A percentile compares a stretch with the other conserved stretches of the same genome.
These are phyloP conservation scores for Dynastes grantii DNA, from an alignment of 2,888 invertebrate genomes.

Conservation along the genomic window DNA sequence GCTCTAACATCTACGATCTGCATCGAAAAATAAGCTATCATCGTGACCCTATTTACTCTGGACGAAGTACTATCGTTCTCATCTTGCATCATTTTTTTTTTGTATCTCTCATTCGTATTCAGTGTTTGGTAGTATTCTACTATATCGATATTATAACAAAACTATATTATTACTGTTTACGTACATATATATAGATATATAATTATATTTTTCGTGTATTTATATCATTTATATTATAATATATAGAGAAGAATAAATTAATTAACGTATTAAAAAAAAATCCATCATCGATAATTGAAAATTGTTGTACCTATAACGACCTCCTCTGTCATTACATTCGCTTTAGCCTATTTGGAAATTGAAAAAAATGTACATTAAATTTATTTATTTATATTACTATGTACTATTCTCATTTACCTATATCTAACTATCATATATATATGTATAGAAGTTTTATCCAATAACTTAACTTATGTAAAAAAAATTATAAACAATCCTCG, in stretches of 20 bases:
- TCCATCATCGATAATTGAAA: neutral
- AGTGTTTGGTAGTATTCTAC: constrained; percentile 9
- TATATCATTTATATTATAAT: constrained; percentile 17
- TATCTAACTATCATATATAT: neutral
- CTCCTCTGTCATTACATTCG: neutral
- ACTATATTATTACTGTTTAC: constrained; percentile 25
- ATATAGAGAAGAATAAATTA: constrained; percentile 39
- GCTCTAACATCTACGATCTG: neutral
- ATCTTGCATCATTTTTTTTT: neutral
- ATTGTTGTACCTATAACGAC: neutral
- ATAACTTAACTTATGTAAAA: constrained; percentile 1
- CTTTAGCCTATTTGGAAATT: too few species aligned
- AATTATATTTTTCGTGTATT: neutral
- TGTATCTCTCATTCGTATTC: neutral
- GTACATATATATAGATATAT: constrained; percentile 11
- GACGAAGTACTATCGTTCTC: constrained; percentile 34
- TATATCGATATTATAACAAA: constrained; percentile 21
- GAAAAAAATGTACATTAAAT: constrained; percentile 30
- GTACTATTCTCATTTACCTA: neutral
- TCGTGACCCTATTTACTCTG: too few species aligned
- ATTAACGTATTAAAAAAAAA: constrained; percentile 21
- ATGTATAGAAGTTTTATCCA: constrained; percentile 22
- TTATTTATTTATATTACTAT: constrained; percentile 27
- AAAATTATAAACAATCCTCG: neutral
- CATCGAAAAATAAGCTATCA: neutral